A percentile compares a stretch with the other conserved stretches of the same genome.
Evolutionary conservation across 2,113 vertebrate species (phyloP).

Genomic region (Coryphaenoides rupestris): DNA sequence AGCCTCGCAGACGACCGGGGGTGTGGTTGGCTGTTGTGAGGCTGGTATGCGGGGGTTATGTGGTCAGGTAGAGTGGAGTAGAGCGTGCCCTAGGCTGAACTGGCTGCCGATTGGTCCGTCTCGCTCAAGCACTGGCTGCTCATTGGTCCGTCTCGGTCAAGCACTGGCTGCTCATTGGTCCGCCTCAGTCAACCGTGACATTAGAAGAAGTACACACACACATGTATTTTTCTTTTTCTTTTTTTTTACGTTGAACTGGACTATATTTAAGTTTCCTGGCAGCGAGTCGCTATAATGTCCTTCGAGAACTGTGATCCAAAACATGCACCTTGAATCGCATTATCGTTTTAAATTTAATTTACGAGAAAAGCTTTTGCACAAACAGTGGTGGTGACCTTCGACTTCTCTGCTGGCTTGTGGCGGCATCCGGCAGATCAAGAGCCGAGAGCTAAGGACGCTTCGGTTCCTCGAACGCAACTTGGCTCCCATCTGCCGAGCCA

Average conservation of each 20-base stretch:
- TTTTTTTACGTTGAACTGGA: background rate
- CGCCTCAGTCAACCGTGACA: background rate
- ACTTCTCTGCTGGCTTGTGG: constrained; percentile 10
- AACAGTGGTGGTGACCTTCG: constrained; percentile 41
- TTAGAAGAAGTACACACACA: background rate
- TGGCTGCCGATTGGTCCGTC: background rate
- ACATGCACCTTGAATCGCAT: constrained; percentile 51
- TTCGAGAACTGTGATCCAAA: constrained; percentile 41
- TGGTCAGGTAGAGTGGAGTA: background rate
- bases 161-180: background rate
- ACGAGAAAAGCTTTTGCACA: constrained; percentile 22
- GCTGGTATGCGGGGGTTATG: constrained; percentile 5
- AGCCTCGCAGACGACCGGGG: constrained; percentile 22
- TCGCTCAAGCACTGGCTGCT: background rate
- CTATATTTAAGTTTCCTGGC: constrained; percentile 27
- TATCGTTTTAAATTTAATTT: constrained; percentile 42
- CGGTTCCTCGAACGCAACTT: background rate
- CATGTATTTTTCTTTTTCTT: background rate
- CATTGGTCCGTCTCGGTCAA: background rate
- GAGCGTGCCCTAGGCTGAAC: background rate
- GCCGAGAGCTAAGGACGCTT: constrained; percentile 1
- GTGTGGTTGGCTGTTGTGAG: constrained; percentile 7
- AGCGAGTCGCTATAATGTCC: constrained; percentile 17
- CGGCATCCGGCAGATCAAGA: background rate
- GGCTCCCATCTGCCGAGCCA: no score